Evolutionary conservation across 2,113 vertebrate species (phyloP), one percentile per base, ranked within the genome.

Genomic region (Callospermophilus lateralis): DNA sequence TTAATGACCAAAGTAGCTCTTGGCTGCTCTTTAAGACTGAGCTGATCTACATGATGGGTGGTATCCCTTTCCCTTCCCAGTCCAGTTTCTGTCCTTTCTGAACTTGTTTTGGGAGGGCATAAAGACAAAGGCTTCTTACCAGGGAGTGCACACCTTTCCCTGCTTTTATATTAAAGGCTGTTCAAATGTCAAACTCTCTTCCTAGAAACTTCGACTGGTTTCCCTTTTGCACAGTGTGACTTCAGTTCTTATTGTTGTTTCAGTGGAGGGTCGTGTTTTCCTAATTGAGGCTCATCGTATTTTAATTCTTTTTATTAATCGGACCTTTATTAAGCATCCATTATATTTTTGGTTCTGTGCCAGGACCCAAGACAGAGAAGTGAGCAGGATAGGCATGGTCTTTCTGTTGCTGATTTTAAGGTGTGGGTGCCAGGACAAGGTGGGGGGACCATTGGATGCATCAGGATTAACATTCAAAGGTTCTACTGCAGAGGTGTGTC

Each of bases 231-330:
- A 26, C 22, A 73, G 10, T 48, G 73, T 78, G 58, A 70, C 4
- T 30, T 89, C 34, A 84, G 22, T n/a, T 67, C 37, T 94, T 84
- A 80, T n/a, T 91, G 39, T 89, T 45, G 73, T 78, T 97, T 96
- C 42, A 48, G 37, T 1, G 76, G 68, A 68, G n/a, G 76, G 1
- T 63, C 42, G 1, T 76, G 8, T 80, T 97, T 95, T 91, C 61
- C 48, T 95, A 68, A 55, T 84, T 51, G 65, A 84, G n/a, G 15
- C 19, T 89, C 70, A 65, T 83, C 9, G 51, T 3, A 74, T 94
- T 72, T 79, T 51, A 42, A 37, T 80, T 84, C n/a, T 83, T 32
- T n/a, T 67, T 22, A 22, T 34, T 80, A 73, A 58, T 93, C 17
- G 4, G 39, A 42, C 3, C 17, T 89, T 90, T 79, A 32, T 89